phyloP scores from a whole-genome alignment of 2,797 vertebrate species.

The Poecilia gillii region DNA sequence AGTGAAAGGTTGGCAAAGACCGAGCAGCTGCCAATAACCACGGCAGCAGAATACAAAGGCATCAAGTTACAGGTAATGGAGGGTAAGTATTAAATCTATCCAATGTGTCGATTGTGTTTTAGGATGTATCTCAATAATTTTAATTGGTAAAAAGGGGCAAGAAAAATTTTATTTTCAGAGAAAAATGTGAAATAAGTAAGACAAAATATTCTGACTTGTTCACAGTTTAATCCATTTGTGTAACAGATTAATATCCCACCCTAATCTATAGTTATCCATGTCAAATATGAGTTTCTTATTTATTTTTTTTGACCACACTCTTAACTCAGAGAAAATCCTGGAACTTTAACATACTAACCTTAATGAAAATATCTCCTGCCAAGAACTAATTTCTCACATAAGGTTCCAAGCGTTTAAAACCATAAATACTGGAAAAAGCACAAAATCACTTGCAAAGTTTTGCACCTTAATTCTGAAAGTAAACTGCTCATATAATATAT shows the following conservation, averaged over 20 bases:
- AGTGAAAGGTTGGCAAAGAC: slow-evolving; percentile 70
- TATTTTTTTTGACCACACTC: neutral
- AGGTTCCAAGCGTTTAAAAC: neutral
- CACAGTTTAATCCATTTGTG: no score
- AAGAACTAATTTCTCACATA: neutral
- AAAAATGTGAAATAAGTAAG: neutral
- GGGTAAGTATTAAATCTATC: slow-evolving; percentile 42
- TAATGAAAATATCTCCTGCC: neutral
- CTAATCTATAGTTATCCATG: neutral
- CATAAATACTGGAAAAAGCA: neutral
- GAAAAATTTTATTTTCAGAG: neutral
- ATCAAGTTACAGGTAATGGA: slow-evolving; percentile 55
- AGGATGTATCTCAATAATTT: neutral
- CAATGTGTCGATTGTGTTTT: slow-evolving; percentile 3
- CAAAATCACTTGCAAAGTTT: neutral
- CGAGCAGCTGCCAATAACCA: slow-evolving; percentile 63
- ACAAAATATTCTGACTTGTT: neutral
- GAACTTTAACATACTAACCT: neutral
- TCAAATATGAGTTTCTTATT: neutral
- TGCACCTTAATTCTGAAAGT: neutral
- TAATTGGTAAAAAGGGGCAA: neutral
- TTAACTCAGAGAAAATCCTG: neutral
- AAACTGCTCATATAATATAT: neutral
- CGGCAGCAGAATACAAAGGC: slow-evolving; percentile 45
- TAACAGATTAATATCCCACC: neutral